A percentile compares a stretch with the other conserved stretches of the same genome.
phyloP scores from a whole-genome alignment of 2,888 invertebrate species.

The Busseola fusca region DNA sequence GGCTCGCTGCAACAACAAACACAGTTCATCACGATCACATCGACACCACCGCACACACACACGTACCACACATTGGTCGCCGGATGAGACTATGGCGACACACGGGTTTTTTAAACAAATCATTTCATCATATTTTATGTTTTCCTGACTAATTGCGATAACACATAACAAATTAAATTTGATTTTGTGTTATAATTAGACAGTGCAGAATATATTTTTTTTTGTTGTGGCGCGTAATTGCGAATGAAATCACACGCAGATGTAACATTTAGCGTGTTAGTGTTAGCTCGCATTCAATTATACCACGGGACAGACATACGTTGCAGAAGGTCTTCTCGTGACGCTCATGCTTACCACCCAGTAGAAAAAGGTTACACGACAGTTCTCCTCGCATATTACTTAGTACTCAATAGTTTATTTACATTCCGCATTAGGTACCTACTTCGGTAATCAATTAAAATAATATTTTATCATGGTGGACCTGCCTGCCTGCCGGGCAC shows the following conservation, averaged over 20 bases:
- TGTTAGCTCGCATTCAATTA: constrained; percentile 22
- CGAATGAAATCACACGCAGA: constrained; percentile 23
- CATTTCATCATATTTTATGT: constrained; percentile 35
- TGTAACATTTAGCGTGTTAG: constrained; percentile 34
- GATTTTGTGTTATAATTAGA: too few species aligned
- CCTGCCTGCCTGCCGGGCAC: not conserved
- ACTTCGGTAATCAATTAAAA: not conserved
- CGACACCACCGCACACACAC: not conserved
- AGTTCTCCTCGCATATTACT: not conserved
- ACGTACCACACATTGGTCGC: not conserved
- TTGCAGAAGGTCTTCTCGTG: constrained; percentile 29
- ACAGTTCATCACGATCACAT: not conserved
- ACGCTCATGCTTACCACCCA: too few species aligned
- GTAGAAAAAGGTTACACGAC: not conserved
- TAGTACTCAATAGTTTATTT: not conserved
- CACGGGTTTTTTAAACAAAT: constrained; percentile 25
- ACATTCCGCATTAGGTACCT: not conserved
- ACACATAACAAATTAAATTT: constrained; percentile 21
- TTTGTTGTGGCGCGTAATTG: too few species aligned
- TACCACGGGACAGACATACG: constrained; percentile 1
- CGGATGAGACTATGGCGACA: constrained; percentile 13
- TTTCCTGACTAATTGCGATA: constrained; percentile 35
- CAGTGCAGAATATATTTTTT: too few species aligned
- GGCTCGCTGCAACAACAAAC: constrained; percentile 28
- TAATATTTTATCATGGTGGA: not conserved